Percentiles rank a stretch among this genome's conserved stretches.
Evolutionary conservation across 2,113 vertebrate species (phyloP).

Genomic region (Dermatemys mawii): DNA sequence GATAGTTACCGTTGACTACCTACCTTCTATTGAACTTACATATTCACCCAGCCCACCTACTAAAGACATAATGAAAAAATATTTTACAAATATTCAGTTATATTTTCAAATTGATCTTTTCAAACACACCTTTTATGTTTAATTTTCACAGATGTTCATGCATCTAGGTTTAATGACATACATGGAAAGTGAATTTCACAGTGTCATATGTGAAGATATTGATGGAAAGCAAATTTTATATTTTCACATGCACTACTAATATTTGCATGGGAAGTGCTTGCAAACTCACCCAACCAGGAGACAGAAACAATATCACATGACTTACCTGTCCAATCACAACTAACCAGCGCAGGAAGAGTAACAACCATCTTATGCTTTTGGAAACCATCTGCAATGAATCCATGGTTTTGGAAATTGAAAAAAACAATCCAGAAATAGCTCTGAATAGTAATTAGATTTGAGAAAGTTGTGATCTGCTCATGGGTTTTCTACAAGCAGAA

Average conservation of each 20-base stretch:
- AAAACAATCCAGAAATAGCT: neutral
- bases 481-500: slow-evolving; percentile 20
- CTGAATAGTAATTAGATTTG: slow-evolving; percentile 13
- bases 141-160: neutral
- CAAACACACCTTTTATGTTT: neutral
- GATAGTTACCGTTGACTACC: neutral
- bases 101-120: neutral
- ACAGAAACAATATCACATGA: neutral
- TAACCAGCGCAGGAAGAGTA: slow-evolving; percentile 16
- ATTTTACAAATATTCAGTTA: neutral
- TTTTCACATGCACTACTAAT: neutral
- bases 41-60: neutral
- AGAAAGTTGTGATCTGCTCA: slow-evolving; percentile 14
- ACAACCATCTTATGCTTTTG: neutral
- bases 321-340: neutral
- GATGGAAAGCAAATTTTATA: neutral
- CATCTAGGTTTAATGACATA: neutral
- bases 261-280: slow-evolving; percentile 12
- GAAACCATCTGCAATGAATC: slow-evolving; percentile 18
- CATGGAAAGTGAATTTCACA: slow-evolving; percentile 2
- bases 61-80: slow-evolving; percentile 5
- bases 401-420: neutral
- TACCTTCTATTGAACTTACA: slow-evolving; percentile 2
- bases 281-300: neutral
- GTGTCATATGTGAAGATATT: neutral